Percentiles rank a stretch among this genome's conserved stretches.
Conservation (phyloP, 2,888 invertebrate genomes). For the Ochlodes sylvanus region DNA sequence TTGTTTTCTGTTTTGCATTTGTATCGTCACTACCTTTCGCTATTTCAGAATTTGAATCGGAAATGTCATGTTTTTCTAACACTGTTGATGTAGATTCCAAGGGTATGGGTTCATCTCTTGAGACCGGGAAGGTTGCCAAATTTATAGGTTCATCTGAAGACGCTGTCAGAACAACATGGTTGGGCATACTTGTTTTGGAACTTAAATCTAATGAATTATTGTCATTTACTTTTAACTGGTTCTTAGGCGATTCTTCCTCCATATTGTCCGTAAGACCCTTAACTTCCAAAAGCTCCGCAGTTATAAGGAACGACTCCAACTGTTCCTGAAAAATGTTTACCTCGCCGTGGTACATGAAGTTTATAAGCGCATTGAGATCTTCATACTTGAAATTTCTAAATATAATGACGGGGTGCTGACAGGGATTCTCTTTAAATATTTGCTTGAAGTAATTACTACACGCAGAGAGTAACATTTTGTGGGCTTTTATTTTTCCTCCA, state of each 20-base stretch:
- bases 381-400: conserved; percentile 91
- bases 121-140: conserved; percentile 69
- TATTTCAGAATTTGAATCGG: conserved; percentile 57
- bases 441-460: conserved; percentile 93
- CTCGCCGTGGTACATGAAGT: conserved; percentile 94
- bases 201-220: conserved; percentile 75
- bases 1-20: conserved; percentile 53
- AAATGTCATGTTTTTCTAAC: conserved; percentile 58
- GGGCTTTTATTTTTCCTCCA: conserved; percentile 92
- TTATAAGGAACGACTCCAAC: conserved; percentile 90
- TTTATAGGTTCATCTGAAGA: conserved; percentile 77
- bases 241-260: conserved; percentile 74
- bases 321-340: conserved; percentile 93
- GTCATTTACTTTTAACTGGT: conserved; percentile 64
- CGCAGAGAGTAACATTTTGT: conserved; percentile 93
- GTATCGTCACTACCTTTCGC: conserved; percentile 56
- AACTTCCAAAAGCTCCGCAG: conserved; percentile 90
- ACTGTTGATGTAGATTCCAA: conserved; percentile 48
- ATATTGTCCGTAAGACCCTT: conserved; percentile 89
- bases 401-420: conserved; percentile 92
- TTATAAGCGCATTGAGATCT: conserved; percentile 91
- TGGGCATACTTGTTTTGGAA: conserved; percentile 65
- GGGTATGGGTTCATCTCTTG: conserved; percentile 72
- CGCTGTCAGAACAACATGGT: conserved; percentile 63
- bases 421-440: conserved; percentile 90